Conservation (phyloP, 35 echinoderm and acorn worm genomes). For the Nesometra sesokonis region DNA sequence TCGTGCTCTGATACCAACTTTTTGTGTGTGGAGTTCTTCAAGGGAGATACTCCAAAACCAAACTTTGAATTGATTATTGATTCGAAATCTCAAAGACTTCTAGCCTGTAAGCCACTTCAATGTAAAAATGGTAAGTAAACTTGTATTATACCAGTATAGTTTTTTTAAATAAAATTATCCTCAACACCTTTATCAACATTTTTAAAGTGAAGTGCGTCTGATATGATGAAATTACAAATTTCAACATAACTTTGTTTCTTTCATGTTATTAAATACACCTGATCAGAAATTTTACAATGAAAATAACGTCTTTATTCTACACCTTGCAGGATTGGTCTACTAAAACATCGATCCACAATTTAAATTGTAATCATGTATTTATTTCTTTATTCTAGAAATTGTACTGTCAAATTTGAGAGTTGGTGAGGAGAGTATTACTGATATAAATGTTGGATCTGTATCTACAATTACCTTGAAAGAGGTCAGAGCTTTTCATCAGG, state of each 20-base stretch:
- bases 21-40: constrained; percentile 85
- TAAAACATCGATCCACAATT: too few relatives aligned
- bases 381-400: neutral
- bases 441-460: neutral
- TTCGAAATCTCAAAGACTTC: neutral
- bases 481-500: neutral
- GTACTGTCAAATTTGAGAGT: neutral
- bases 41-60: constrained; percentile 33
- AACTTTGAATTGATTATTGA: constrained; percentile 17
- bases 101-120: neutral
- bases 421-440: neutral
- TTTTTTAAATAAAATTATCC: too few relatives aligned
- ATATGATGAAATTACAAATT: too few relatives aligned
- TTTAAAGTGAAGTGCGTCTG: too few relatives aligned
- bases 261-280: too few relatives aligned
- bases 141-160: too few relatives aligned
- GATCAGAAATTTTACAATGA: too few relatives aligned
- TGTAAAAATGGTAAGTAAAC: neutral
- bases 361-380: too few relatives aligned
- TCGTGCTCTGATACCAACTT: constrained; percentile 1
- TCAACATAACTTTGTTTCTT: too few relatives aligned
- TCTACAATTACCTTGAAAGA: neutral
- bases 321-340: too few relatives aligned
- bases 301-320: too few relatives aligned
- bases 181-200: too few relatives aligned